A percentile compares a stretch with the other conserved stretches of the same genome.
Conservation (phyloP, 2,888 invertebrate species). For the Gerris lacustris region DNA sequence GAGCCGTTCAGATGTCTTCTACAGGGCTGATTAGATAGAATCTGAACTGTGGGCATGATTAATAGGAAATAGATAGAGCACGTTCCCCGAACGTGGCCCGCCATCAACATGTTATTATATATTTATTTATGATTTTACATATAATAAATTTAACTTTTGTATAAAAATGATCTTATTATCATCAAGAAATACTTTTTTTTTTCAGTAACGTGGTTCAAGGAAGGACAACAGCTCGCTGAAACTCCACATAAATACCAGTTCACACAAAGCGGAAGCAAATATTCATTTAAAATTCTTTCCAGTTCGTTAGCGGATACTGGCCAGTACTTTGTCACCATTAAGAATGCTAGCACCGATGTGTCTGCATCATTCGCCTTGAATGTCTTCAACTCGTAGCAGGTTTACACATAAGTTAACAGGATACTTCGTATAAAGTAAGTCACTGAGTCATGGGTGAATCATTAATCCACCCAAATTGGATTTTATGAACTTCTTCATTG, state of each 20-base stretch:
- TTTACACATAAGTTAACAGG: not conserved
- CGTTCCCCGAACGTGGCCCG: no score
- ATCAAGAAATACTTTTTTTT: conserved; percentile 18
- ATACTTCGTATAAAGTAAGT: no score
- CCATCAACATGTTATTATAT: no score
- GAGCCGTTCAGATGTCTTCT: no score
- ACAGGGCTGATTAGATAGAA: no score
- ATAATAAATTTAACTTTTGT: no score
- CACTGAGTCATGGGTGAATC: no score
- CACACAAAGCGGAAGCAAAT: conserved; percentile 67
- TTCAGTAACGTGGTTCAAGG: conserved; percentile 69
- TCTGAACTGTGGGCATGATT: no score
- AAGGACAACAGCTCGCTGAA: conserved; percentile 79
- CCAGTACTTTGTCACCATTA: conserved; percentile 75
- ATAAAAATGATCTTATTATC: not conserved
- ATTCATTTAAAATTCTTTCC: conserved; percentile 62
- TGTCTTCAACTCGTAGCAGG: conserved; percentile 38
- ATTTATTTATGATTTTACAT: no score
- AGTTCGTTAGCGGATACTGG: conserved; percentile 67
- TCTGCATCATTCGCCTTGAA: conserved; percentile 78
- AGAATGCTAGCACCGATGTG: conserved; percentile 73
- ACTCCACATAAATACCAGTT: conserved; percentile 62
- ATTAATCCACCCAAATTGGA: no score
- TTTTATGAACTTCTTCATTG: no score
- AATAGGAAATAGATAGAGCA: no score